Evolutionary conservation across 2,888 invertebrate species (phyloP), one percentile per base, ranked within the genome.

Genomic region (Galeruca laticollis): DNA sequence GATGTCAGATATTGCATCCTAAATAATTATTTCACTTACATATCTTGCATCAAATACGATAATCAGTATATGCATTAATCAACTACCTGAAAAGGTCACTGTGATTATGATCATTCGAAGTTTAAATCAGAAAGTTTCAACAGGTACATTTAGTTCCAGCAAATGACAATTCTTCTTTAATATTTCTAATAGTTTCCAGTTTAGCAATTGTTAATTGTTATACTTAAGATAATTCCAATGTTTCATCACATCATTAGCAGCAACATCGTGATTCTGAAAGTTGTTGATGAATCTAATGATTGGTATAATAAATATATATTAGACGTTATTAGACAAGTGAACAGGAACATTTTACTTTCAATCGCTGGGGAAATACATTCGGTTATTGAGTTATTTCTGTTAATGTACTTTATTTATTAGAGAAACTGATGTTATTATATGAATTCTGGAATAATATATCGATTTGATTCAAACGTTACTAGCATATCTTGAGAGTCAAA

Each of bases 191-290:
- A 8, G 18, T 47, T 47, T 15, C 54, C 21, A 54, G 21, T 54
- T 54, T 15, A 54, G 26, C 8, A 26, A 31, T 54, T 26, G 31
- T 31, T 54, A 54, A 54, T 54, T 54, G 31, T 54, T 1, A 31
- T 54, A 54, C 26, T 31, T 54, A 15, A 5, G n/a, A 54, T 54
- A 54, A 54, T 54, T 54, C 10, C 31, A 31, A 13, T 54, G 31
- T 54, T 54, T 54, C 54, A 15, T 31, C 31, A 31, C 11, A 31
- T 54, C 54, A 31, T 54, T 31, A 31, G 13, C 31, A 31, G 13
- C 31, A 54, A 47, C 26, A 26, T 54, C 31, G 54, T 54, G 54
- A 54, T 54, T 54, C 26, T 54, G 54, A 54, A 54, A 54, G 54
- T 31, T 52, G 31, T 26, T n/a, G 26, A 52, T 26, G n/a, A 26